These are phyloP conservation scores for Botia kubotai DNA, from an alignment of 2,797 vertebrate genomes.

Conservation along the genomic window DNA sequence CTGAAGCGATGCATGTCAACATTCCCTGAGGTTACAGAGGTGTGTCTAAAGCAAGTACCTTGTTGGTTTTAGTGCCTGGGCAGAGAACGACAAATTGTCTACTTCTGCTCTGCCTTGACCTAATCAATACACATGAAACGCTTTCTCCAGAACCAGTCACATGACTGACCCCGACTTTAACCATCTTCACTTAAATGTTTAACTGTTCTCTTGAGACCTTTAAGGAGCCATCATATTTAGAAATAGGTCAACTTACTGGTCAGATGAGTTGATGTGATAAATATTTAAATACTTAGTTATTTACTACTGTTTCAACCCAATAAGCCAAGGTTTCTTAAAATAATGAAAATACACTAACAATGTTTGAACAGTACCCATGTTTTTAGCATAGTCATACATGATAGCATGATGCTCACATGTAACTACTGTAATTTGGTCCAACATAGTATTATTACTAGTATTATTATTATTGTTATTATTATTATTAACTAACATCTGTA, in stretches of 20 bases:
- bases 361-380: background rate
- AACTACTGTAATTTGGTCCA: background rate
- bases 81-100: conserved; percentile 7
- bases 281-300: background rate
- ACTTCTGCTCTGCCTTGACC: background rate
- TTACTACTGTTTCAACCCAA: background rate
- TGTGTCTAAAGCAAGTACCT: background rate
- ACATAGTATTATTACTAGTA: background rate
- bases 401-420: background rate
- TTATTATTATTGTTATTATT: background rate
- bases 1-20: background rate
- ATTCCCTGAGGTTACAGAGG: background rate
- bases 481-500: background rate
- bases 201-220: background rate
- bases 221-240: background rate
- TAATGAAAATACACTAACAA: background rate
- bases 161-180: conserved; percentile 14
- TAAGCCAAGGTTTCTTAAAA: background rate
- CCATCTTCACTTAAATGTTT: conserved; percentile 3
- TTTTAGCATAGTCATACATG: background rate
- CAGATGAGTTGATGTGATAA: background rate
- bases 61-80: background rate
- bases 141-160: background rate
- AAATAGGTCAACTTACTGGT: background rate
- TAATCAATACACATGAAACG: background rate